A percentile compares a stretch with the other conserved stretches of the same genome.
These are phyloP conservation scores for Vulpes lagopus DNA, from an alignment of 2,113 vertebrate species.

Conservation along the genomic window DNA sequence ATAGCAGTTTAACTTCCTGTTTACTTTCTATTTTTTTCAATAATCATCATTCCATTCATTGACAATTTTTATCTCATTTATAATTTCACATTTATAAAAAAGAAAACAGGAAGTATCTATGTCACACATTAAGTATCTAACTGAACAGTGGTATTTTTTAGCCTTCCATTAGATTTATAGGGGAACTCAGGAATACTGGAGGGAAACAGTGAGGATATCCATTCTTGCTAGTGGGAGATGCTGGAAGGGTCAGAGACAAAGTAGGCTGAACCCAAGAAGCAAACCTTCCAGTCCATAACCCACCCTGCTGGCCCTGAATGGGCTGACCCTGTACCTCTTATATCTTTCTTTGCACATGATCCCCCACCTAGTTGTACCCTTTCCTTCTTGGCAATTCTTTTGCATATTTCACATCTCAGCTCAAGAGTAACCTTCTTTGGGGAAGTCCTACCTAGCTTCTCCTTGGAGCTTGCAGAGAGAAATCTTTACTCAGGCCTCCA, in stretches of 20 bases:
- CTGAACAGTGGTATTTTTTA: background rate
- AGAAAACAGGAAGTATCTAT: background rate
- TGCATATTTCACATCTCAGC: background rate
- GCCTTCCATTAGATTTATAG: background rate
- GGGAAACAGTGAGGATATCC: background rate
- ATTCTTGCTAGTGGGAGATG: background rate
- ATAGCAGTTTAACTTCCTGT: background rate
- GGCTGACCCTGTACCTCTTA: background rate
- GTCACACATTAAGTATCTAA: background rate
- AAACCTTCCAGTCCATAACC: background rate
- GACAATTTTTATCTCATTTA: background rate
- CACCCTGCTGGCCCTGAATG: fast-evolving
- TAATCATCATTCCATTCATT: background rate
- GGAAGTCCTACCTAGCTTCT: background rate
- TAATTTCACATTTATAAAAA: background rate
- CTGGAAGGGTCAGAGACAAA: background rate
- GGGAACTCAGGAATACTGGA: background rate
- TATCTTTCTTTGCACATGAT: background rate
- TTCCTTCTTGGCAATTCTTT: background rate
- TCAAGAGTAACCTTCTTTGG: background rate
- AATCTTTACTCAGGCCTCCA: background rate
- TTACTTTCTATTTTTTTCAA: background rate
- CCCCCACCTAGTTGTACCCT: no score
- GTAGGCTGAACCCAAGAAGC: background rate
- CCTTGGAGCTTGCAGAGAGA: background rate